Percentiles rank a stretch among this genome's conserved stretches.
phyloP scores from a whole-genome alignment of 1,140 invertebrate species.

The Diachasma alloeum region DNA sequence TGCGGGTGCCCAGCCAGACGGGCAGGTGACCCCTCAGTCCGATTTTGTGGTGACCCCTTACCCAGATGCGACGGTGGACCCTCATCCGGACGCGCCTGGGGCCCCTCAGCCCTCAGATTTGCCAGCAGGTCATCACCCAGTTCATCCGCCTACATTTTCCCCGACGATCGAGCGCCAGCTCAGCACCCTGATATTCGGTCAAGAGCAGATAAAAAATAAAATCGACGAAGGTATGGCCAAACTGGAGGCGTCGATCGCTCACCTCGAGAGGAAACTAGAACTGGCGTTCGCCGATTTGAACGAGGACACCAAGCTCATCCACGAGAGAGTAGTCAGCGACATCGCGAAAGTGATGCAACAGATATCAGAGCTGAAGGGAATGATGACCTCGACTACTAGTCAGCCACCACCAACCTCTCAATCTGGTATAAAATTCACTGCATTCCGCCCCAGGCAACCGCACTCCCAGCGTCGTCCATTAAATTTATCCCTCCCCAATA shows the following conservation, averaged over 20 bases:
- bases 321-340: not conserved
- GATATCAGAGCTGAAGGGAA: not conserved
- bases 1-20: no score
- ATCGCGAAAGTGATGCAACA: not conserved
- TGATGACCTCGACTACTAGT: not conserved
- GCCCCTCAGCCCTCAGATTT: no score
- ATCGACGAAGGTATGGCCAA: no score
- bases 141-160: not conserved
- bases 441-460: no score
- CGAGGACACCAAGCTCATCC: not conserved
- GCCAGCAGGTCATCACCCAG: not conserved
- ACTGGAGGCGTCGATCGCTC: not conserved
- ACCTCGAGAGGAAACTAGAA: not conserved
- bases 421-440: not conserved
- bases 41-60: no score
- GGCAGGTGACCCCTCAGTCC: no score
- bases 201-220: not conserved
- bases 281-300: not conserved
- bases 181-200: not conserved
- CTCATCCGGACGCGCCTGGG: no score
- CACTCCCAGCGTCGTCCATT: no score
- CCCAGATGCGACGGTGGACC: no score
- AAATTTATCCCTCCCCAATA: not conserved
- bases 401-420: not conserved
- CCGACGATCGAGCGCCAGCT: not conserved